Evolutionary conservation across 2,797 vertebrate genomes (phyloP).

Genomic region (Tiaroga cobitis): DNA sequence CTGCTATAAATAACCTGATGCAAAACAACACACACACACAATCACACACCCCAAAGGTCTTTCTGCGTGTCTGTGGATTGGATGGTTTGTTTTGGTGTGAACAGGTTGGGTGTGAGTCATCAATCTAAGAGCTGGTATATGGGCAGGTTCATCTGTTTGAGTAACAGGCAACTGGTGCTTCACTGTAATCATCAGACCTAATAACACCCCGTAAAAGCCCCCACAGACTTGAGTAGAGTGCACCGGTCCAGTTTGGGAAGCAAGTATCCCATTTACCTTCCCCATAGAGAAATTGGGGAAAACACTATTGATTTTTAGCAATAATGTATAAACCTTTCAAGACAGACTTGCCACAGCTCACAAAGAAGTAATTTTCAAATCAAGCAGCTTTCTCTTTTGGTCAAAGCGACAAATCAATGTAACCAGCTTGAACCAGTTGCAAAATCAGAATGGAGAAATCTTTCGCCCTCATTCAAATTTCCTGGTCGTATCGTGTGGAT

Average conservation of each 20-base stretch:
- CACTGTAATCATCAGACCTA: neutral
- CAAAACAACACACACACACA: conserved; percentile 8
- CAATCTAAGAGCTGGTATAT: conserved; percentile 5
- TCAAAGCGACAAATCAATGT: neutral
- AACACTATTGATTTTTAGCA: conserved; percentile 1
- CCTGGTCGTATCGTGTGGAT: neutral
- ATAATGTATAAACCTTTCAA: neutral
- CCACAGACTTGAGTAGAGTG: neutral
- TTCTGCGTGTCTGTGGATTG: conserved; percentile 4
- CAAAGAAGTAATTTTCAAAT: neutral
- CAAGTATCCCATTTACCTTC: neutral
- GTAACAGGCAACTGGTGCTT: conserved; percentile 3
- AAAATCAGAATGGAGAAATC: neutral
- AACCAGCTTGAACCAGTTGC: neutral
- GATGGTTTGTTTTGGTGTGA: conserved; percentile 23
- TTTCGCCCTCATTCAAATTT: neutral
- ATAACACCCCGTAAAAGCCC: neutral
- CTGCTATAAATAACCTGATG: conserved; percentile 32
- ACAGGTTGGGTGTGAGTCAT: neutral
- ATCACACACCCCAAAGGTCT: neutral
- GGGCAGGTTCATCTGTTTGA: conserved; percentile 11
- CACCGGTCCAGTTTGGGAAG: neutral
- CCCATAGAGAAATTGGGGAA: neutral
- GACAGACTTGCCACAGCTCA: neutral
- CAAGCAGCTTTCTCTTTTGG: neutral